phyloP scores from a whole-genome alignment of 2,797 vertebrate species.

The Malacoctenus gilli region DNA sequence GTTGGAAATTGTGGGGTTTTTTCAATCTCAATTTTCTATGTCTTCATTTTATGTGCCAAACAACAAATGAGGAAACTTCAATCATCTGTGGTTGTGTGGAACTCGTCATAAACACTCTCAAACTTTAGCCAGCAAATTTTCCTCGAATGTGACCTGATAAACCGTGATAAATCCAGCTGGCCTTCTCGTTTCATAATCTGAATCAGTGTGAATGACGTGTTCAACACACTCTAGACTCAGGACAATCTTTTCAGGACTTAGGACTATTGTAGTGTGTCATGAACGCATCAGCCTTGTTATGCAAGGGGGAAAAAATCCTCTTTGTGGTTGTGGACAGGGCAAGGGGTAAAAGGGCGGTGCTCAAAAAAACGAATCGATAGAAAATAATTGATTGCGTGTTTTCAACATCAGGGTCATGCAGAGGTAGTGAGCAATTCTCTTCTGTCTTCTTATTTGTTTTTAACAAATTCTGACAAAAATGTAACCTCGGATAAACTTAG shows the following conservation, averaged over 20 bases:
- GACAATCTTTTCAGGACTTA: constrained; percentile 66
- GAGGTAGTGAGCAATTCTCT: not conserved
- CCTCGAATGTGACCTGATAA: not conserved
- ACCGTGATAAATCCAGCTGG: constrained; percentile 2
- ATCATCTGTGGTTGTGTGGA: too few relatives aligned
- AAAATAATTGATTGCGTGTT: constrained; percentile 2
- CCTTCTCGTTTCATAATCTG: constrained; percentile 37
- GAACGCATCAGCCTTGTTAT: constrained; percentile 49
- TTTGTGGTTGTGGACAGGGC: constrained; percentile 6
- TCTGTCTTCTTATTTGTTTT: too few relatives aligned
- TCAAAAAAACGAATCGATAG: constrained; percentile 34
- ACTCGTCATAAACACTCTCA: not conserved
- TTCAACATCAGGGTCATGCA: not conserved
- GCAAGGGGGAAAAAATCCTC: constrained; percentile 43
- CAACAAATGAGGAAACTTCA: too few relatives aligned
- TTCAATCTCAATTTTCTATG: too few relatives aligned
- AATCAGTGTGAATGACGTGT: constrained; percentile 69
- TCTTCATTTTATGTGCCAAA: too few relatives aligned
- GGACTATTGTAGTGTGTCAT: constrained; percentile 58
- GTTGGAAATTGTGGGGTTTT: too few relatives aligned
- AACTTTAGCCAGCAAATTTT: not conserved
- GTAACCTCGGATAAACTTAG: too few relatives aligned
- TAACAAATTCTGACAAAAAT: too few relatives aligned
- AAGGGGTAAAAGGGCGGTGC: constrained; percentile 2
- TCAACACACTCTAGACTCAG: constrained; percentile 68